Base-by-base conservation (phyloP, 2,113 vertebrate genomes). In the Saimiri boliviensis region DNA sequence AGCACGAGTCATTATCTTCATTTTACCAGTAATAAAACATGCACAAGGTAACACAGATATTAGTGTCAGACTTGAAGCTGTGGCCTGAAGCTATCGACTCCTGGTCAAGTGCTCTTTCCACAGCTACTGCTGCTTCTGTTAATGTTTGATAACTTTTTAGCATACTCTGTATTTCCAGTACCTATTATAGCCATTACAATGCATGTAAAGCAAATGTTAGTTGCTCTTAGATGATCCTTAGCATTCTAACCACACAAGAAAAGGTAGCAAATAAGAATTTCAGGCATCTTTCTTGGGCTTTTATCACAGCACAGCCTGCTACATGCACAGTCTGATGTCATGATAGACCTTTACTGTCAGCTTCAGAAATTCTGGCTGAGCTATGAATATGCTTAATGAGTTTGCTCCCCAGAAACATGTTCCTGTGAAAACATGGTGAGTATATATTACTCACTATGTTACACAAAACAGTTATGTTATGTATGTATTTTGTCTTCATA, bases 81-180 rank as follows among this genome's bases (percentile, higher is more conserved):
- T 89, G 40, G 86, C 40, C 80, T 71, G 47, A 86, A 54, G 47
- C 85, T 82, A 32, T 79, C 20, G 21, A 77, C 45, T 94, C 81
- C 87, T 71, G 49, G 63, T 70, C 89, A 93, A 63, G 40, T 79
- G 60, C 79, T 92, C 86, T 52, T 91, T 92, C 70, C 16, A 42
- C 76, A 37, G 23, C 70, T 58, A 56, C 32, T 49, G 54, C 58
- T 42, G 56, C 63, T 49, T 76, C 83, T 30, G 1, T 73, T 81
- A 63, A 76, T 92, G 47, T 60, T 47, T 94, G 80, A 70, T 63
- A 84, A 60, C 86, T 73, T 87, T 92, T 94, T 89, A 83, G 47
- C 81, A 54, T 81, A 74, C 32, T 94, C 94, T 95, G 0, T 80
- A 66, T 91, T 92, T 88, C 49, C 14, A 54, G 13, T 25, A 71